Base-by-base conservation (phyloP, 1,140 invertebrate genomes). In the Zaprionus gabonicus region DNA sequence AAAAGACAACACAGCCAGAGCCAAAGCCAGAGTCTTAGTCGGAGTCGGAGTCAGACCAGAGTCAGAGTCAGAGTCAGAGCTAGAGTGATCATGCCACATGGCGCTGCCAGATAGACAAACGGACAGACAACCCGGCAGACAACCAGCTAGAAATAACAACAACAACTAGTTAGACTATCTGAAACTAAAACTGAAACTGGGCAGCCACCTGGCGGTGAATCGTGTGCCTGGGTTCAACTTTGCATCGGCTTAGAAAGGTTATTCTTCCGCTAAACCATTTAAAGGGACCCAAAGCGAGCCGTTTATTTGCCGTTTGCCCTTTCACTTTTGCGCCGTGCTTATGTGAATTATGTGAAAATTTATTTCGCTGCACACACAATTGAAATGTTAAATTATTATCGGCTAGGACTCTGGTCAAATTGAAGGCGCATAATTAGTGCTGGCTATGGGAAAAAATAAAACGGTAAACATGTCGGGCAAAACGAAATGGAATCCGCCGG, bases 211-310 rank as follows among this genome's bases (percentile, higher is more conserved):
- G 85, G 85, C 82, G 62, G 51, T 71, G 78, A 71, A 77, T 88
- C 86, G 81, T 85, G 81, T 80, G 79, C 41, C 67, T 68, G 75
- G 53, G 56, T 81, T 71, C 81, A 81, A 78, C 76, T 80, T 75
- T 75, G 74, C 71, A 67, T 78, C 71, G 81, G 76, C 85, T 90
- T 82, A 90, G 86, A 90, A 90, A 90, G 85, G 85, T 90, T 90
- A 90, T 90, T 90, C 85, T 90, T 90, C 85, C 85, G 85, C 81
- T 77, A 80, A 90, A 90, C 85, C 76, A 85, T 81, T 85, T 90
- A 85, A 90, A 90, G 85, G 85, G 86, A 78, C 63, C 67, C 66
- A 68, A 56, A 46, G 15, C 65, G 56, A 80, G 17, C 66, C 67
- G 63, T 49, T 72, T 62, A 23, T 44, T 17, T 34, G 71, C 20